Evolutionary conservation across 1,140 invertebrate genomes (phyloP), one percentile per base, ranked within the genome.

Genomic region (Alviniconcha marisindica): DNA sequence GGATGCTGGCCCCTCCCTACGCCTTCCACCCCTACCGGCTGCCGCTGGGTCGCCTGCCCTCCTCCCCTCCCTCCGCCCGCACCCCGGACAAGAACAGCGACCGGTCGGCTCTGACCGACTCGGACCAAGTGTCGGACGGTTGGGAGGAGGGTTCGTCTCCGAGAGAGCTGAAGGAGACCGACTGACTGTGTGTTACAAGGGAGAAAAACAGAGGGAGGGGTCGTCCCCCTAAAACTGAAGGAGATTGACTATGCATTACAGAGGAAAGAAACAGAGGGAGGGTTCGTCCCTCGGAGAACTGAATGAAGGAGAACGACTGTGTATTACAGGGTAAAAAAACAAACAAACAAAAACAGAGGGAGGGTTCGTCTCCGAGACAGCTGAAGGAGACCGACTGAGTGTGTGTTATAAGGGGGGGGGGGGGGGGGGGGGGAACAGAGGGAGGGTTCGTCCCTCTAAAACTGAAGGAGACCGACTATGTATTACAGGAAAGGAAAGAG

Each of bases 21-120:
- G 85, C 85, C 7, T 84, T 89, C n/a, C 84, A 87, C 33, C 87
- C 89, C 15, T 90, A 89, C 76, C 83, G 88, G 73, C 51, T 87
- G 10, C 77, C 83, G 24, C 85, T 86, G 21, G 79, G 80, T 18
- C 71, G 80, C 18, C 48, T 83, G 15, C 66, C 83, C 31, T 80
- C 78, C 56, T 51, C 80, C 38, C 56, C 83, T 28, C 83, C 83
- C 33, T 81, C 69, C 31, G 82, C 71, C 36, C 82, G 79, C 81
- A 86, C 85, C 14, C 85, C 85, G 15, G 85, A 87, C 44, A 87
- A 88, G 74, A 86, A 85, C 77, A 85, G 84, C 63, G 86, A 87
- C 48, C 88, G 88, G 73, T 85, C 85, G 10, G 83, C 77, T 31
- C 56, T 85, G 4, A 86, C 89, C 15, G 89, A 90, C 76, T 87